phyloP scores from a whole-genome alignment of 2,888 invertebrate species.

The Eumacrocentrus americanus region DNA sequence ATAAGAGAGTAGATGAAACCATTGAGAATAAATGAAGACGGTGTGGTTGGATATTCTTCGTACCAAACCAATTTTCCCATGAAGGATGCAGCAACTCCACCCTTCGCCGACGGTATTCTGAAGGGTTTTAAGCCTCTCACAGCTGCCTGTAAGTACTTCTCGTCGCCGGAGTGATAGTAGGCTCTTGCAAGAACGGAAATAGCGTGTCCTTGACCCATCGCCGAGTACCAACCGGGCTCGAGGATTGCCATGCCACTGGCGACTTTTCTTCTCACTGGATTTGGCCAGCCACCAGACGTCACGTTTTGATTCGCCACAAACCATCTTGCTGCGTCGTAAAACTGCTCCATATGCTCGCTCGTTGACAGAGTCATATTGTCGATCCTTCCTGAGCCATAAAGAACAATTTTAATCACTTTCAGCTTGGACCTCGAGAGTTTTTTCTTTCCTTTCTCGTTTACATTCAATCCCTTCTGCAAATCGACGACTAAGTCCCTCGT shows the following conservation, averaged over 20 bases:
- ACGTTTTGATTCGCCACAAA: constrained; percentile 84
- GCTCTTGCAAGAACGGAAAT: constrained; percentile 94
- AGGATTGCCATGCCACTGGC: constrained; percentile 78
- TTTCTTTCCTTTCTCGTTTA: constrained; percentile 72
- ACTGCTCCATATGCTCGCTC: constrained; percentile 88
- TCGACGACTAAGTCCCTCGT: constrained; percentile 90
- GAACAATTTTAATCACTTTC: constrained; percentile 71
- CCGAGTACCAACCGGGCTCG: constrained; percentile 91
- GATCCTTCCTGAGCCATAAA: constrained; percentile 75
- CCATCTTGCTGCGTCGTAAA: constrained; percentile 93
- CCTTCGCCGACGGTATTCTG: constrained; percentile 73
- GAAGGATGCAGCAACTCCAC: constrained; percentile 86
- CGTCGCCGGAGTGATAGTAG: constrained; percentile 80
- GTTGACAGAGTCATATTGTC: constrained; percentile 81
- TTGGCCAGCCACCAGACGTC: constrained; percentile 90
- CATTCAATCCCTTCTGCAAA: constrained; percentile 85
- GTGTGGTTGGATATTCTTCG: constrained; percentile 97
- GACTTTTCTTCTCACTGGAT: constrained; percentile 81
- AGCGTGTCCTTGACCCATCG: constrained; percentile 98
- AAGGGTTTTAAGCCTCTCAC: constrained; percentile 81
- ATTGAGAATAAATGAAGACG: constrained; percentile 94
- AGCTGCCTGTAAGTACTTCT: constrained; percentile 81
- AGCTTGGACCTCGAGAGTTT: constrained; percentile 75
- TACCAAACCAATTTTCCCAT: constrained; percentile 91
- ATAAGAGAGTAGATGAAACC: constrained; percentile 98